phyloP scores from a whole-genome alignment of 2,113 vertebrate species.

The Labrus mixtus region DNA sequence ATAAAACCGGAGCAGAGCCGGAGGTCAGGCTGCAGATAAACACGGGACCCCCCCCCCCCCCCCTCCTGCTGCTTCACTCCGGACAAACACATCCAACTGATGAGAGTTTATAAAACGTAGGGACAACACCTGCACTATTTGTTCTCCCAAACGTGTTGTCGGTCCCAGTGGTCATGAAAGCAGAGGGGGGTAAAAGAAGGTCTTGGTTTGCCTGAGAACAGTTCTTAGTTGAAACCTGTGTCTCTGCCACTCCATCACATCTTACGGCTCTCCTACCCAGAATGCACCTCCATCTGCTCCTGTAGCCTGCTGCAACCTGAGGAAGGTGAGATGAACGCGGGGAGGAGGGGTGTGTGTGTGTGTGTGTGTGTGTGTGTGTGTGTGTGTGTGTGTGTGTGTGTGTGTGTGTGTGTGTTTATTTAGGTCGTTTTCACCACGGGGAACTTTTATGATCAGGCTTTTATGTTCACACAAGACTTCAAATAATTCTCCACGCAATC shows the following conservation, averaged over 20 bases:
- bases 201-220: too few relatives aligned
- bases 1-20: too few relatives aligned
- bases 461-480: slow-evolving; percentile 58
- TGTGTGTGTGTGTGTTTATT: slow-evolving; percentile 57
- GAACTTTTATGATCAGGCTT: slow-evolving; percentile 62
- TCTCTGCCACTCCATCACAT: slow-evolving; percentile 7
- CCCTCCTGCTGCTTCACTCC: slow-evolving; percentile 33
- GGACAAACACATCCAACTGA: slow-evolving; percentile 42
- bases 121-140: too few relatives aligned
- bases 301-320: slow-evolving; percentile 16
- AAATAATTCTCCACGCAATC: slow-evolving; percentile 47
- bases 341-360: slow-evolving; percentile 11
- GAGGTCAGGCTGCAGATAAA: slow-evolving; percentile 41
- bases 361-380: too few relatives aligned
- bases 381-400: too few relatives aligned
- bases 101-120: too few relatives aligned
- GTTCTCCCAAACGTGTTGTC: too few relatives aligned
- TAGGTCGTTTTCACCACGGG: slow-evolving; percentile 56
- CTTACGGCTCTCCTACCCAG: slow-evolving; percentile 20
- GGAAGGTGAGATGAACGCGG: slow-evolving; percentile 23
- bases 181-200: too few relatives aligned
- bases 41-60: slow-evolving; percentile 32
- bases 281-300: slow-evolving; percentile 28
- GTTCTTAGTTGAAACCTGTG: too few relatives aligned
- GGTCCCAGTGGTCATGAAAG: too few relatives aligned